Conservation (phyloP, 2,113 vertebrate species). For the Grus americana region DNA sequence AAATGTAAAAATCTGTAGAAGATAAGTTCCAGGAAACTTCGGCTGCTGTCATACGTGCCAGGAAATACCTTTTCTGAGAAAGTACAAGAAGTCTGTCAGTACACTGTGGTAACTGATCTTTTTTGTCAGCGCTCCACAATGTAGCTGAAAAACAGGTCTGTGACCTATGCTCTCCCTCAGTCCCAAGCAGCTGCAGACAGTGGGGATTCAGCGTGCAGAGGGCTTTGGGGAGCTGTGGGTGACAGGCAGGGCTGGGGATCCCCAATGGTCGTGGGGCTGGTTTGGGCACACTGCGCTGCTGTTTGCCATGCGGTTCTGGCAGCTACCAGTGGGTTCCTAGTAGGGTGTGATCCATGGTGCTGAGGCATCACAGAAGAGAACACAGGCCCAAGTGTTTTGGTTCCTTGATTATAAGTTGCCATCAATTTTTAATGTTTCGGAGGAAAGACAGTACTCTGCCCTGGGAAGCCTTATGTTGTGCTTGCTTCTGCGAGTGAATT, state of each 20-base stretch:
- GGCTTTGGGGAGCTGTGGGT: not conserved
- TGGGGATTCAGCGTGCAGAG: not conserved
- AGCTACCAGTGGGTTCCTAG: not conserved
- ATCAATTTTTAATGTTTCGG: not conserved
- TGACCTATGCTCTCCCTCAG: not conserved
- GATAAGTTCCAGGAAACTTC: not conserved
- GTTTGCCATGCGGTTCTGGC: not conserved
- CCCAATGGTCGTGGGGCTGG: not conserved
- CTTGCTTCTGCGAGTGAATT: not conserved
- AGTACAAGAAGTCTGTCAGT: not conserved
- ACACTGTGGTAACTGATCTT: not conserved
- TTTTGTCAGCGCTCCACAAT: not conserved
- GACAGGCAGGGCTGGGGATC: not conserved
- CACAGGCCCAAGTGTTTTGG: not conserved
- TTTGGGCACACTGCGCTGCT: not conserved
- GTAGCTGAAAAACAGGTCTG: not conserved
- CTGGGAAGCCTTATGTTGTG: not conserved
- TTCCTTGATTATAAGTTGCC: not conserved
- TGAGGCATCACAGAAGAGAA: not conserved
- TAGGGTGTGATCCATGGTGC: not conserved
- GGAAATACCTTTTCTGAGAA: not conserved
- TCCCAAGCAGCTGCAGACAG: not conserved
- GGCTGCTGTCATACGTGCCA: constrained; percentile 6
- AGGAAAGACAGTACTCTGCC: not conserved
- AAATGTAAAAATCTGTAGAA: constrained; percentile 13